These are phyloP conservation scores for Girardinus metallicus DNA, from an alignment of 2,797 vertebrate species.

Conservation along the genomic window DNA sequence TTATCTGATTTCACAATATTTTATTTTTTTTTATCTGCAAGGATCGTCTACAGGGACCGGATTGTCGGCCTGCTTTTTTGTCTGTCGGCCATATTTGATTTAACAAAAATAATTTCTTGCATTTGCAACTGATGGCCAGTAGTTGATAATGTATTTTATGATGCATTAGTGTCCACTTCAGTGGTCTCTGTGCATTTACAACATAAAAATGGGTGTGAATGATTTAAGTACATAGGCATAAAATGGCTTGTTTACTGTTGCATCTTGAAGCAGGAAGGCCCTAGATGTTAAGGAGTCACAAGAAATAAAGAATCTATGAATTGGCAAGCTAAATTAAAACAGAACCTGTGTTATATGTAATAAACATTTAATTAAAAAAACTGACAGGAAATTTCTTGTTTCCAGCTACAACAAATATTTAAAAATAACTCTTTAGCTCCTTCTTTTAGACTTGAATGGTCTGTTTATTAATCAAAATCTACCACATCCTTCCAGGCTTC, in stretches of 20 bases:
- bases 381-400: too few relatives aligned
- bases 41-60: too few relatives aligned
- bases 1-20: too few relatives aligned
- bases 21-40: too few relatives aligned
- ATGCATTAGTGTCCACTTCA: too few relatives aligned
- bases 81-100: too few relatives aligned
- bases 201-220: neutral
- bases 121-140: too few relatives aligned
- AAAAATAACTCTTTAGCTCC: neutral
- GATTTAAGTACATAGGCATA: neutral
- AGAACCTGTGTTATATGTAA: neutral
- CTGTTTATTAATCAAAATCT: neutral
- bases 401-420: neutral
- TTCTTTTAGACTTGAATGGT: neutral
- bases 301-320: neutral
- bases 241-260: neutral
- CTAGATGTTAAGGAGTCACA: neutral
- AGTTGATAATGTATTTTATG: too few relatives aligned
- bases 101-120: too few relatives aligned
- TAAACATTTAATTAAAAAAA: neutral
- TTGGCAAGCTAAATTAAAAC: neutral
- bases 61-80: too few relatives aligned
- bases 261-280: neutral
- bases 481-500: slow-evolving; percentile 79
- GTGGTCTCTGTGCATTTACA: too few relatives aligned